Base-by-base conservation (phyloP, 2,888 invertebrate genomes). In the Melanchra persicariae region DNA sequence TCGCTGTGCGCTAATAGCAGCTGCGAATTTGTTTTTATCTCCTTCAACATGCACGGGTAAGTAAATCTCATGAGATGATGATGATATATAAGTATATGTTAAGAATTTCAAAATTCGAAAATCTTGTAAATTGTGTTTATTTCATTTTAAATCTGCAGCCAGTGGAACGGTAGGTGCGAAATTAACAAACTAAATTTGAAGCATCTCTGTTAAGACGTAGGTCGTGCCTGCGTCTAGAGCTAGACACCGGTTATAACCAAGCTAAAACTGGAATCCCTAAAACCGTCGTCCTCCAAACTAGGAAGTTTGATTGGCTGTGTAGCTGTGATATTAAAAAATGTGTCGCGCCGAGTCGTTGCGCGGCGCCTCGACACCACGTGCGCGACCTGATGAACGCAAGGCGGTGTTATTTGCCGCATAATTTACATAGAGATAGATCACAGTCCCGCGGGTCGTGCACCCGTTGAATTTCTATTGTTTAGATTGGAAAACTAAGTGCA, bases 381-480 rank as follows among this genome's bases (percentile, higher is more conserved):
- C 90, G 82, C 85, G 83, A 86, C 83, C 88, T 93, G 94, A 94
- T 93, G 93, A 94, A 90, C 91, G 80, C 91, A 93, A 95, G 94
- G 93, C 93, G 84, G 87, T 87, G 91, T 94, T 94, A 95, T 95
- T 95, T 93, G 93, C 93, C 86, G 93, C 91, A 94, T 95, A 94
- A 95, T 96, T 96, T 95, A 95, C 96, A 96, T 96, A 96, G 95
- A 96, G 93, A 96, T 96, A 92, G 94, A 95, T 93, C 92, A 91
- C 88, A 80, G 91, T 95, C 96, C 95, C 96, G 85, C 83, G 95
- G 93, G 95, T 79, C 91, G 92, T 86, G 95, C 95, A 95, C 94
- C 95, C 94, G 95, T 90, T 94, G 96, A 95, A 96, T 96, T 95
- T 95, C 95, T 95, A 96, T 96, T 96, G 95, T 96, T 95, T 95